These are phyloP conservation scores for Corythornis madagascariensis DNA, from an alignment of 2,113 vertebrate genomes.

Conservation along the genomic window DNA sequence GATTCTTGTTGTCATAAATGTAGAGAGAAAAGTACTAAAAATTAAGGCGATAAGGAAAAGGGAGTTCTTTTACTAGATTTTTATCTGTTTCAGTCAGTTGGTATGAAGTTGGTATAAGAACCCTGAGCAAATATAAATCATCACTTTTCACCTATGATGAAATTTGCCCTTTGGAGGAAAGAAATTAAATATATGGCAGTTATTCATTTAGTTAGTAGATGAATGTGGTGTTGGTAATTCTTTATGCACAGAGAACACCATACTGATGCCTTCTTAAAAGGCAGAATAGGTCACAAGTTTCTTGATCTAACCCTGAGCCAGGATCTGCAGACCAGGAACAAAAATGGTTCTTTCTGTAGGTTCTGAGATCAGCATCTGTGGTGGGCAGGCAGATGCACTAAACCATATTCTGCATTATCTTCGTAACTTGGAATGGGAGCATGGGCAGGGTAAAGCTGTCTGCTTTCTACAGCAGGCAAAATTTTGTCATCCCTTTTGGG, in stretches of 20 bases:
- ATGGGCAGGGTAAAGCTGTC: neutral
- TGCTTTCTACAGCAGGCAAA: neutral
- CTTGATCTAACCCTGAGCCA: neutral
- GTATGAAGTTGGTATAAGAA: neutral
- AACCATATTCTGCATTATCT: accelerated
- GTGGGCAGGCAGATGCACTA: accelerated
- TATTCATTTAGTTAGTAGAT: neutral
- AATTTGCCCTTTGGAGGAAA: neutral
- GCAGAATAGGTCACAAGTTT: neutral
- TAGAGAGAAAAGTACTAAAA: neutral
- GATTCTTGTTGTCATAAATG: neutral
- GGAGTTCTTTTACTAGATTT: neutral
- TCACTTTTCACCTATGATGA: neutral
- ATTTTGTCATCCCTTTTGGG: accelerated
- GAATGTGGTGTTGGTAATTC: neutral
- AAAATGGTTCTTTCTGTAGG: neutral
- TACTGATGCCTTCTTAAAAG: neutral
- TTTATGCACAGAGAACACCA: neutral
- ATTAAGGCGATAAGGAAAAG: neutral
- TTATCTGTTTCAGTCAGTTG: neutral
- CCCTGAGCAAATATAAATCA: neutral
- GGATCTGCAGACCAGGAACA: neutral
- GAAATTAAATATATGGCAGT: neutral
- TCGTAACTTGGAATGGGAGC: too few species aligned
- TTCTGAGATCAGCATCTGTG: neutral